Evolutionary conservation across 2,888 invertebrate species (phyloP).

Genomic region (Caenorhabditis zanzibari): DNA sequence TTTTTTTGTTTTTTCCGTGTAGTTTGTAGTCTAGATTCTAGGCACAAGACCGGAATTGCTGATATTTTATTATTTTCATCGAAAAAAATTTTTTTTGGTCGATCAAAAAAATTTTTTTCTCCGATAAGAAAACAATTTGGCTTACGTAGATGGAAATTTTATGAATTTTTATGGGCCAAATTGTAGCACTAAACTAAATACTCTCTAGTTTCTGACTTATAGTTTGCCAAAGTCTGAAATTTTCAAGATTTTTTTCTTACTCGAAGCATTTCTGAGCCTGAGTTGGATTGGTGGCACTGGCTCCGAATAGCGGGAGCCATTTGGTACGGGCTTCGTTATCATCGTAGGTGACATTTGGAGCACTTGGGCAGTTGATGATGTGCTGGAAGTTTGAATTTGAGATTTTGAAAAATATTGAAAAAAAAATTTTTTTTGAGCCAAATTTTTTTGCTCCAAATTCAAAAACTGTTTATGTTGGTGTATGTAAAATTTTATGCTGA

Average conservation of each 20-base stretch:
- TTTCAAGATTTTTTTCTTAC: conserved; percentile 25
- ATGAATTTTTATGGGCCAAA: background rate
- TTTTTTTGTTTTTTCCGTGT: no score
- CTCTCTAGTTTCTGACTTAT: background rate
- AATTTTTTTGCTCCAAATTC: background rate
- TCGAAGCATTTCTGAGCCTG: conserved; percentile 59
- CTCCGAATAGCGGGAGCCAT: conserved; percentile 61
- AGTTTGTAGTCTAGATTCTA: conserved; percentile 1
- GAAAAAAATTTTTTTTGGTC: background rate
- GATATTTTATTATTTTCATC: background rate
- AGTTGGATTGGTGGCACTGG: conserved; percentile 45
- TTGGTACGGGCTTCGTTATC: conserved; percentile 60
- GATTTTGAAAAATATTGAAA: background rate
- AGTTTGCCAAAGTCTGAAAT: background rate
- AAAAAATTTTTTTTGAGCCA: background rate
- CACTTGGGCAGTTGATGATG: conserved; percentile 41
- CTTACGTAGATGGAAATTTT: background rate
- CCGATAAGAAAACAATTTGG: background rate
- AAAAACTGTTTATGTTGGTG: background rate
- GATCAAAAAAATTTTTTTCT: background rate
- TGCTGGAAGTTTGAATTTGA: conserved; percentile 20
- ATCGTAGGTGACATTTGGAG: conserved; percentile 50
- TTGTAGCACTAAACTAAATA: background rate
- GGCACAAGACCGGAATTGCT: background rate
- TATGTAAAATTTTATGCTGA: conserved; percentile 1